Conservation (phyloP, 2,888 invertebrate species). For the Drosophila mimetica region DNA sequence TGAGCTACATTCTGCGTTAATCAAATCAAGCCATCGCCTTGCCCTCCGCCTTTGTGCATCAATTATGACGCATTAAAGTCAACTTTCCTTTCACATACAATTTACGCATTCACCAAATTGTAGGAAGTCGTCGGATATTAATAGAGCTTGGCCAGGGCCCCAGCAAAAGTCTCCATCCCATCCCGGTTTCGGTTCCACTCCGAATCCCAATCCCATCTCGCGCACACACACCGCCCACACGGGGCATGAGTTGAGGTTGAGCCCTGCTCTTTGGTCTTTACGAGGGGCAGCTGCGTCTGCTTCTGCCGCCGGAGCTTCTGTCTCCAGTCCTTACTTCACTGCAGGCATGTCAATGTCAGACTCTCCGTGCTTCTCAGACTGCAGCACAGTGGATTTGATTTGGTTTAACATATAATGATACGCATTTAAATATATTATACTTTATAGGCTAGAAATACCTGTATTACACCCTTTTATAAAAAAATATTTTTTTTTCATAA, state of each 20-base stretch:
- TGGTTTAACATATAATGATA: neutral
- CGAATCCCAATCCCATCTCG: constrained; percentile 14
- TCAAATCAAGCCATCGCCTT: constrained; percentile 60
- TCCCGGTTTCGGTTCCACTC: constrained; percentile 10
- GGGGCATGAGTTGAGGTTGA: constrained; percentile 35
- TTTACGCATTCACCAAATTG: constrained; percentile 64
- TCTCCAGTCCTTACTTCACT: constrained; percentile 18
- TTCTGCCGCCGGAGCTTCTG: constrained; percentile 25
- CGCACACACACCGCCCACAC: constrained; percentile 37
- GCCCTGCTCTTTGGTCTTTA: constrained; percentile 29
- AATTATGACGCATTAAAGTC: constrained; percentile 73
- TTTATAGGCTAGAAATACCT: neutral
- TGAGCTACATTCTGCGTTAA: constrained; percentile 47
- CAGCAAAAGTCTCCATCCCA: constrained; percentile 37
- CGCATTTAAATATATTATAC: neutral
- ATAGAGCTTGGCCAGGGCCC: constrained; percentile 47
- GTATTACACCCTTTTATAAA: too few relatives aligned
- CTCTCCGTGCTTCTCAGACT: constrained; percentile 14
- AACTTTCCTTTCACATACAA: constrained; percentile 63
- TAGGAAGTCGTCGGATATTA: constrained; percentile 75
- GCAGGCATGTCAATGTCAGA: constrained; percentile 68
- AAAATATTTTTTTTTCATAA: too few relatives aligned
- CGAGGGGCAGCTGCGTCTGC: constrained; percentile 42
- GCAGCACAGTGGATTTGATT: constrained; percentile 31
- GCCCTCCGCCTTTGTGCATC: constrained; percentile 61